Percentiles rank a stretch among this genome's conserved stretches.
Conservation (phyloP, 30 jellyfish, hydroid and myxozoan genomes). For the Hydractinia symbiolongicarpus region DNA sequence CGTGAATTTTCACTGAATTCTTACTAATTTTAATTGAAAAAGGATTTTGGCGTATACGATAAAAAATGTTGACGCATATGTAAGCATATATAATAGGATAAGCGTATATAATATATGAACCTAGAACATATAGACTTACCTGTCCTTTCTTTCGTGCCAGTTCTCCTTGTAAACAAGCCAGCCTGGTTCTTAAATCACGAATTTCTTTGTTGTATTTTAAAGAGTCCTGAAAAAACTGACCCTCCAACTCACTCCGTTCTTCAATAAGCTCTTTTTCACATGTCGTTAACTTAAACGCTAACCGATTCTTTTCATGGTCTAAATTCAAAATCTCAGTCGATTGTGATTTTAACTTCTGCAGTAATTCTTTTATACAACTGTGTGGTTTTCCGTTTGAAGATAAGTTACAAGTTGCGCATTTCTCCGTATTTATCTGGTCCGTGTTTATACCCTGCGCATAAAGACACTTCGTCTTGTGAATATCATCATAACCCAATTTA, state of each 20-base stretch:
- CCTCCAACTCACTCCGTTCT: constrained; percentile 57
- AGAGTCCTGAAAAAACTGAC: constrained; percentile 51
- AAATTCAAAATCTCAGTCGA: constrained; percentile 54
- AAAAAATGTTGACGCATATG: too few relatives aligned
- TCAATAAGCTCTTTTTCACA: constrained; percentile 80
- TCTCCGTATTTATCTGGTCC: constrained; percentile 19
- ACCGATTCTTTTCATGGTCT: constrained; percentile 77
- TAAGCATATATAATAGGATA: too few relatives aligned
- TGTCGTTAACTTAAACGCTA: constrained; percentile 58
- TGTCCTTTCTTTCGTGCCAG: constrained; percentile 10
- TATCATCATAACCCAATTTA: constrained; percentile 68
- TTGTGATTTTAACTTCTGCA: constrained; percentile 41
- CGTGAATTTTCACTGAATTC: too few relatives aligned
- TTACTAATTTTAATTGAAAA: too few relatives aligned
- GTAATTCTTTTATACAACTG: constrained; percentile 51
- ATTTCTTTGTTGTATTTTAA: constrained; percentile 68
- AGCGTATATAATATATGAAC: background rate
- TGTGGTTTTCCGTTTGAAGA: constrained; percentile 39
- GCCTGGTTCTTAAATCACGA: constrained; percentile 58
- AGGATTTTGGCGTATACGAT: too few relatives aligned
- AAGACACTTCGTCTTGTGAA: constrained; percentile 59
- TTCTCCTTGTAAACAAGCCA: constrained; percentile 72
- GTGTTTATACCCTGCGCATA: constrained; percentile 28
- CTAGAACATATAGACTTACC: background rate
- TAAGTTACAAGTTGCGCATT: constrained; percentile 57